phyloP scores from a whole-genome alignment of 2,113 vertebrate species.

The Sinocyclocheilus anshuiensis region DNA sequence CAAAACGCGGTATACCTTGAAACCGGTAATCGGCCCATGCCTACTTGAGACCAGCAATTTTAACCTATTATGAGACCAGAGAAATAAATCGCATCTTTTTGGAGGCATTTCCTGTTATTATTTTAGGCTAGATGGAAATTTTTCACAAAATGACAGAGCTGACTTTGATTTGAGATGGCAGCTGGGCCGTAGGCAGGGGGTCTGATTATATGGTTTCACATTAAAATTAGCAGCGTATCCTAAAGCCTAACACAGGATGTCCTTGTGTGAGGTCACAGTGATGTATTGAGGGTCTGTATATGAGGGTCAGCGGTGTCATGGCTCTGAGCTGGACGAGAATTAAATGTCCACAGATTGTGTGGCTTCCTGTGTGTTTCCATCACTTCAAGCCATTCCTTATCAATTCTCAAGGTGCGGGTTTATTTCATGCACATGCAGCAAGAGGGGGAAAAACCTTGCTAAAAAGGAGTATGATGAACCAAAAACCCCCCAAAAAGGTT shows the following conservation, averaged over 20 bases:
- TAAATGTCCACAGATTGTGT: not conserved
- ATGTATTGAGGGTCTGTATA: not conserved
- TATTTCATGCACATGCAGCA: not conserved
- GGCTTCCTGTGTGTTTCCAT: conserved; percentile 16
- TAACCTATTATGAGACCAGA: conserved; percentile 15
- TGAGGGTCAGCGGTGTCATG: conserved; percentile 1
- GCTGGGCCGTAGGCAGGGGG: conserved; percentile 2
- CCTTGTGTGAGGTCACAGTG: conserved; percentile 15
- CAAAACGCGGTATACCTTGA: too few species aligned
- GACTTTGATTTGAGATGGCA: conserved; percentile 36
- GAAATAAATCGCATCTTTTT: conserved; percentile 26
- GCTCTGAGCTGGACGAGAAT: not conserved
- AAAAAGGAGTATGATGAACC: not conserved
- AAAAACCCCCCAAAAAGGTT: not conserved
- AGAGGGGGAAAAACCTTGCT: not conserved
- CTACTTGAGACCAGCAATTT: not conserved
- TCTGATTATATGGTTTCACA: conserved; percentile 11
- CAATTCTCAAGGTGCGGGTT: not conserved
- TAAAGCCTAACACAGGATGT: conserved; percentile 10
- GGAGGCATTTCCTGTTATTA: conserved; percentile 24
- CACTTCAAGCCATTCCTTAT: not conserved
- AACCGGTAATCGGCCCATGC: too few species aligned
- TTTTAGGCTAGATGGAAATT: not conserved
- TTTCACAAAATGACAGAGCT: conserved; percentile 15
- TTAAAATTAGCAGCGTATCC: conserved; percentile 28